Percentiles rank a stretch among this genome's conserved stretches.
Conservation (phyloP, 2,888 invertebrate species). For the Andrena fulva region DNA sequence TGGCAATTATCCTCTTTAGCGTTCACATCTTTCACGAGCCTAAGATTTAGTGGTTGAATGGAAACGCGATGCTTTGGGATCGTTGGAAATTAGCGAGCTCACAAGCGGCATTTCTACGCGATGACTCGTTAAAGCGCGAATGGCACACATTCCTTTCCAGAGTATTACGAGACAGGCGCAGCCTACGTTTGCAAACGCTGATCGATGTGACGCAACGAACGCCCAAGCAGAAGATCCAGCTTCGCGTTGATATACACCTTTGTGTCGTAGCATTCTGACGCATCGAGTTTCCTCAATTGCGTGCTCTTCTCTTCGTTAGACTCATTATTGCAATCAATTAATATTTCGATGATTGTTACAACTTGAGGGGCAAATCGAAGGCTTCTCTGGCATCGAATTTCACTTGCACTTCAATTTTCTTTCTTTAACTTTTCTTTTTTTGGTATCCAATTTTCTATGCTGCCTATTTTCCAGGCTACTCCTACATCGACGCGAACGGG, state of each 20-base stretch:
- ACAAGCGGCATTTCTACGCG: conserved; percentile 20
- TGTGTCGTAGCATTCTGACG: background rate
- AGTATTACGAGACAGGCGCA: conserved; percentile 39
- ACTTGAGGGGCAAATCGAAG: background rate
- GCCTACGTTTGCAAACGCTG: conserved; percentile 60
- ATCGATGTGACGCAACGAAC: conserved; percentile 62
- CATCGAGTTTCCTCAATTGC: background rate
- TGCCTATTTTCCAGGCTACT: conserved; percentile 85
- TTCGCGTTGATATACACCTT: background rate
- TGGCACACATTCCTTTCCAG: conserved; percentile 63
- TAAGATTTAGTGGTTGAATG: too few relatives aligned
- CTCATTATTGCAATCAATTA: background rate
- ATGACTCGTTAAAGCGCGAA: conserved; percentile 50
- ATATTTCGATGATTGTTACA: background rate
- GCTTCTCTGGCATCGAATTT: background rate
- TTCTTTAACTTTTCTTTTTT: background rate
- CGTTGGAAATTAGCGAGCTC: conserved; percentile 1
- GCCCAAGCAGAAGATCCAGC: conserved; percentile 58
- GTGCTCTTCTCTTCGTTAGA: background rate
- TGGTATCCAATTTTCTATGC: background rate
- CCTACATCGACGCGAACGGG: conserved; percentile 89
- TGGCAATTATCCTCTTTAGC: background rate
- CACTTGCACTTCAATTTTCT: background rate
- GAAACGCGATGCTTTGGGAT: too few relatives aligned
- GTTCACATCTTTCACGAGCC: too few relatives aligned